Evolutionary conservation across 1,140 invertebrate genomes (phyloP), one percentile per base, ranked within the genome.

Genomic region (Bombus soroeensis): DNA sequence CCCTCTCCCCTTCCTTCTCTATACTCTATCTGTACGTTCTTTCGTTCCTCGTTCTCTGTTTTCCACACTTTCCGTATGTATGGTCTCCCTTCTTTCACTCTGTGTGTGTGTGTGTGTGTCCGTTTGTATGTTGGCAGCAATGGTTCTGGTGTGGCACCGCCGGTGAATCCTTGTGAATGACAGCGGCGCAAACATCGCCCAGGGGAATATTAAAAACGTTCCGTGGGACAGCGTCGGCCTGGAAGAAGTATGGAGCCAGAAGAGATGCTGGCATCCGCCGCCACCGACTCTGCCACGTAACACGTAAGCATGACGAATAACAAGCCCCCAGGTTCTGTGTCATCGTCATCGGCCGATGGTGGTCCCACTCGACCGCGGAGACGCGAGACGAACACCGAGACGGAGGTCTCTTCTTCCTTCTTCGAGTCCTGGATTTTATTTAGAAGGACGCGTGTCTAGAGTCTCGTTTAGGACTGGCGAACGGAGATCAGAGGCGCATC

Each of bases 191-290:
- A 92, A 94, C 89, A 92, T 78, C 86, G 89, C 91, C 92, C 85
- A 84, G 53, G 92, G 93, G 88, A 92, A 93, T 94, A 94, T 94
- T 94, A 94, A 94, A 94, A 94, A 92, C 85, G 90, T 88, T 90
- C 88, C 83, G 81, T 80, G 88, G 76, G 76, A 84, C 66, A 76
- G 59, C 34, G 85, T 75, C 85, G 75, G 72, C 81, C 86, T 81
- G 79, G 87, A 71, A 87, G 72, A 85, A 70, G 74, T 71, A 85
- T 81, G 71, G 75, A 75, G 34, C 57, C 78, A 43, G 81, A 74
- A 82, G 73, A 76, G 66, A 79, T 71, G 87, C 83, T 78, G 86
- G 86, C 80, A 75, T 88, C 70, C 83, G 89, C 66, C 82, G 68
- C 66, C 81, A 43, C 79, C 43, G 80, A 39, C 41, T 80, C 81